Evolutionary conservation across 2,113 vertebrate species (phyloP).

Genomic region (Barnardius zonarius): DNA sequence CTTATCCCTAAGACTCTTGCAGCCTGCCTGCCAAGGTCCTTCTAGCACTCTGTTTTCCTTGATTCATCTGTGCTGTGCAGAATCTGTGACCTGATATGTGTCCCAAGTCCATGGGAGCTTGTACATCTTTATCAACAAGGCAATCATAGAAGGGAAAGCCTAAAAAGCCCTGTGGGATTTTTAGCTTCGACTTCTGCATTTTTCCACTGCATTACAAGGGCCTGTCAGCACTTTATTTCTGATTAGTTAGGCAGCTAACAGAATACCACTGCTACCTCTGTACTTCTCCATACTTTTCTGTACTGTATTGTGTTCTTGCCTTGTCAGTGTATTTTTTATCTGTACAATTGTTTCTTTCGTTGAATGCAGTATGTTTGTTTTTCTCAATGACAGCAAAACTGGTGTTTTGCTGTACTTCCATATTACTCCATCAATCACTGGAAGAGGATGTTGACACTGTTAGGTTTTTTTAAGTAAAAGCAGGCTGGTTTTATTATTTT

Average conservation of each 20-base stretch:
- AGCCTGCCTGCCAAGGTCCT: background rate
- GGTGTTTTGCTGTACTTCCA: constrained; percentile 3
- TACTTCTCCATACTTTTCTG: background rate
- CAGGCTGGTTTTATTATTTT: constrained; percentile 55
- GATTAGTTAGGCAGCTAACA: background rate
- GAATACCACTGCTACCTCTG: background rate
- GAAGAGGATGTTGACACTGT: constrained; percentile 23
- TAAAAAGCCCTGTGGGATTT: background rate
- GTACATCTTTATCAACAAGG: background rate
- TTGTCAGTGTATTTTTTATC: constrained; percentile 7
- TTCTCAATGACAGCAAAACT: background rate
- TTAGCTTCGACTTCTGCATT: background rate
- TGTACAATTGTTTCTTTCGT: constrained; percentile 7
- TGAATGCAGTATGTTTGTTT: constrained; percentile 4
- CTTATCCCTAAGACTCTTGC: background rate
- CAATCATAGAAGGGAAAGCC: background rate
- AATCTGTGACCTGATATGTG: background rate
- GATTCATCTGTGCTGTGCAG: background rate
- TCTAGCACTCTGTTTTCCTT: background rate
- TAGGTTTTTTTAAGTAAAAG: constrained; percentile 55
- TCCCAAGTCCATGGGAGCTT: background rate
- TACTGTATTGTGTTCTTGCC: background rate
- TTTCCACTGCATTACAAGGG: background rate
- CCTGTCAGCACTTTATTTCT: background rate
- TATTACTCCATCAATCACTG: constrained; percentile 61